Evolutionary conservation across 2,888 invertebrate genomes (phyloP), one percentile per base, ranked within the genome.

Genomic region (Galerucella nymphaeae): DNA sequence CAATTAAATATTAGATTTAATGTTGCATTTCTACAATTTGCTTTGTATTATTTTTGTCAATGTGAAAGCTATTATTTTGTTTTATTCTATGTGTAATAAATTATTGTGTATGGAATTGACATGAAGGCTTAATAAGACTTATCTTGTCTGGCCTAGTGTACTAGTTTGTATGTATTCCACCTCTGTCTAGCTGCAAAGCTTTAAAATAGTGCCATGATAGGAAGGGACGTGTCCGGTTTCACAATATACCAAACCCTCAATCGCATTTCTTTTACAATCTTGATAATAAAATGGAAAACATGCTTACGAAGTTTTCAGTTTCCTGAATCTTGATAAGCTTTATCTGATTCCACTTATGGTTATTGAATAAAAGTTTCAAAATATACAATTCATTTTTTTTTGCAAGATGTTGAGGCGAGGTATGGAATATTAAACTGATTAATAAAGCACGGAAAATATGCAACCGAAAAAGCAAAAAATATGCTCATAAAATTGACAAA

Each of bases 191-290:
- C 73, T 70, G 75, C 75, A 71, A 75, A 70, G 71, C 73, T 73
- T 66, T 71, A 71, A 73, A 75, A 75, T 75, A 70, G 73, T 73
- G 71, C 73, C 69, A 73, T 73, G 73, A 75, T 73, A 75, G 70
- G 73, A 73, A 63, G 62, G 55, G 59, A 75, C 75, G 75, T 75
- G 75, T 73, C 75, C 70, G 66, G 75, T 69, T 71, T 75, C 53
- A 71, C 64, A 75, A 75, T 68, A 64, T 53, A 66, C 63, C 66
- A 66, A 62, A 48, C 57, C 61, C 59, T 61, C 75, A 71, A 75
- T 71, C 72, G 71, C 71, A 71, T 73, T 55, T 66, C 62, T 62
- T 63, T 59, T 70, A 53, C 45, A 59, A 67, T 67, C 48, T 61
- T 65, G 57, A 59, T 67, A 66, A 70, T 75, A 71, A 70, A 72